Evolutionary conservation across 2,888 invertebrate genomes (phyloP), one percentile per base, ranked within the genome.

Genomic region (Euzophera pinguis): DNA sequence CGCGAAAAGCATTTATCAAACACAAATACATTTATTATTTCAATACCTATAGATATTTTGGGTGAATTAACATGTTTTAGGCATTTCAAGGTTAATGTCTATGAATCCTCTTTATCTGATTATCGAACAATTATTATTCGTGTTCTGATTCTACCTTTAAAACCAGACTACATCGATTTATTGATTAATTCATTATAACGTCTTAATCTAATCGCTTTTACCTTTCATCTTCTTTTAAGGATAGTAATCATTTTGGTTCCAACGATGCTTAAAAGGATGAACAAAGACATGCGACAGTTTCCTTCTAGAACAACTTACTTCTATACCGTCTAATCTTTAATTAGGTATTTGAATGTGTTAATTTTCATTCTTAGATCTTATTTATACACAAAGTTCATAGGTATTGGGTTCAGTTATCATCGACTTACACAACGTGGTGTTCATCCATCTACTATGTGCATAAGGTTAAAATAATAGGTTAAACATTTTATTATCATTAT

Each of bases 91-190:
- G 49, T 32, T 27, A 50, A 39, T 29, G 49, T 13, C 9, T 39
- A 50, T 50, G 39, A 50, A 41, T 10, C 13, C 49, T 29, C 34
- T 50, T 49, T 41, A 50, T 50, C 49, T 29, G 29, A 50, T 39
- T 50, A 38, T 39, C 16, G 29, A 50, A 50, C 39, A 50, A 6
- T 29, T 29, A 50, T 50, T 50, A 39, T 50, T 39, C 32, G 29
- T 50, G 49, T 50, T 50, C 39, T 41, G 49, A 39, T 39, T 45
- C 16, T 14, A 14, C 32, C 32, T 45, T 32, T 45, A 32, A 34
- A 45, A 32, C 32, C 10, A 16, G 32, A 45, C 32, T 45, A 12
- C 27, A 45, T 45, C 45, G 7, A 16, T 32, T 45, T 45, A 45
- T 45, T 45, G 43, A 45, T 45, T 45, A 14, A 32, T 32, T 5